Conservation (phyloP, 2,888 invertebrate species). For the Tetramorium bicarinatum region DNA sequence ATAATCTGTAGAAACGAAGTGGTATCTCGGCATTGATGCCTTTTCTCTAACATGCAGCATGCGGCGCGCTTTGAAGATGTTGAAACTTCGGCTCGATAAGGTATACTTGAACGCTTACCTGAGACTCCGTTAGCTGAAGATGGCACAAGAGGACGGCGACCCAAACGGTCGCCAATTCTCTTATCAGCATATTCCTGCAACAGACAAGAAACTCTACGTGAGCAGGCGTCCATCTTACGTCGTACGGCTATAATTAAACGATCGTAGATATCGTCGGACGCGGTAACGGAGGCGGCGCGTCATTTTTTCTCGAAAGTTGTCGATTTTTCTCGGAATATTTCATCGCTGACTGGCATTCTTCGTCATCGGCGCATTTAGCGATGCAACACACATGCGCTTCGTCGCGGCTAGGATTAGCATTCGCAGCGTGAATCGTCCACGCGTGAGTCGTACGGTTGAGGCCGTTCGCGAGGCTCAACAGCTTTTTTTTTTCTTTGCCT, state of each 20-base stretch:
- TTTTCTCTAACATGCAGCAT: neutral
- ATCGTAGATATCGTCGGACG: neutral
- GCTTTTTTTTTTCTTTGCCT: neutral
- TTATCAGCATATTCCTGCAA: constrained; percentile 92
- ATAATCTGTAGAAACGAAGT: too few species aligned
- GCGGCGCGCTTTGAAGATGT: neutral
- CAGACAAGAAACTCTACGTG: constrained; percentile 81
- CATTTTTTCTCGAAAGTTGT: neutral
- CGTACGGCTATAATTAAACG: neutral
- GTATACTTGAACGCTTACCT: constrained; percentile 87
- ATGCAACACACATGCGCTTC: neutral
- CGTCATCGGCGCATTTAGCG: constrained; percentile 6
- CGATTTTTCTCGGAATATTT: neutral
- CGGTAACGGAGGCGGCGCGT: neutral
- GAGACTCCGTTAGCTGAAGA: constrained; percentile 88
- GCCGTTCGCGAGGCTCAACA: neutral
- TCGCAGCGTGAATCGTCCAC: neutral
- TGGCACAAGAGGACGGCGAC: constrained; percentile 90
- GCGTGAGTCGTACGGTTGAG: neutral
- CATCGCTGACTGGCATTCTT: neutral
- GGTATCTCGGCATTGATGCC: too few species aligned
- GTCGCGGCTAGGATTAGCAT: neutral
- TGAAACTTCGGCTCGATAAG: constrained; percentile 16
- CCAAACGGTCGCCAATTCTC: constrained; percentile 91
- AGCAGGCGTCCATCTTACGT: neutral